These are phyloP conservation scores for Stegastes partitus DNA, from an alignment of 2,113 vertebrate species.

Conservation along the genomic window DNA sequence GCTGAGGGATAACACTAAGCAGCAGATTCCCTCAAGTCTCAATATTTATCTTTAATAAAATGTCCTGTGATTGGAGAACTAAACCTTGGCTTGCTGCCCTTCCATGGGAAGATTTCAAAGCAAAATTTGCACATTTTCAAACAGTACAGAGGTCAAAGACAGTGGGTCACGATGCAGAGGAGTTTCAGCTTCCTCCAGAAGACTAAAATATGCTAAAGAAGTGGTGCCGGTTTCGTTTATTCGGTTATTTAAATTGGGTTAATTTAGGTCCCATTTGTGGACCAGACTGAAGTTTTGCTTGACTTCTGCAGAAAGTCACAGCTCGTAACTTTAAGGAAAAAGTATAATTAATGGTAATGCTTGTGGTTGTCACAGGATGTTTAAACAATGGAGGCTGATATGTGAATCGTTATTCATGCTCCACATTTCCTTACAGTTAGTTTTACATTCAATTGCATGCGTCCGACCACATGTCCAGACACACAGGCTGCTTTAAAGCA, in stretches of 20 bases:
- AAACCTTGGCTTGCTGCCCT: constrained; percentile 12
- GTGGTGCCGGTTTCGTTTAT: background rate
- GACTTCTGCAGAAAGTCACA: constrained; percentile 26
- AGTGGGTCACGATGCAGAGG: background rate
- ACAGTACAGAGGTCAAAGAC: constrained; percentile 44
- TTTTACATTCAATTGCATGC: background rate
- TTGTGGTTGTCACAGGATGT: background rate
- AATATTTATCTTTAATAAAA: constrained; percentile 47
- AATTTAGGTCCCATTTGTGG: constrained; percentile 11
- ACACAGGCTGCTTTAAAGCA: background rate
- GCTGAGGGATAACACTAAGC: constrained; percentile 12
- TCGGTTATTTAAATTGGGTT: background rate
- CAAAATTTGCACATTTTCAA: constrained; percentile 5
- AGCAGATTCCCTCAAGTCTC: constrained; percentile 16
- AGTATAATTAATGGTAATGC: constrained; percentile 14
- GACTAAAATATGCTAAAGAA: constrained; percentile 21
- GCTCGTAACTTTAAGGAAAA: constrained; percentile 5
- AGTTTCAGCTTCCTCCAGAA: constrained; percentile 21
- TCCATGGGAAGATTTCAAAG: constrained; percentile 19
- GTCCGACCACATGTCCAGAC: background rate
- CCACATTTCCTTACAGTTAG: background rate
- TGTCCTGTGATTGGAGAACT: constrained; percentile 4
- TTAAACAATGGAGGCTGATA: background rate
- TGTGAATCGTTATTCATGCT: too few relatives aligned
- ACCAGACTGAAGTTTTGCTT: constrained; percentile 19